Evolutionary conservation across 1,140 invertebrate species (phyloP).

Genomic region (Ooceraea biroi): DNA sequence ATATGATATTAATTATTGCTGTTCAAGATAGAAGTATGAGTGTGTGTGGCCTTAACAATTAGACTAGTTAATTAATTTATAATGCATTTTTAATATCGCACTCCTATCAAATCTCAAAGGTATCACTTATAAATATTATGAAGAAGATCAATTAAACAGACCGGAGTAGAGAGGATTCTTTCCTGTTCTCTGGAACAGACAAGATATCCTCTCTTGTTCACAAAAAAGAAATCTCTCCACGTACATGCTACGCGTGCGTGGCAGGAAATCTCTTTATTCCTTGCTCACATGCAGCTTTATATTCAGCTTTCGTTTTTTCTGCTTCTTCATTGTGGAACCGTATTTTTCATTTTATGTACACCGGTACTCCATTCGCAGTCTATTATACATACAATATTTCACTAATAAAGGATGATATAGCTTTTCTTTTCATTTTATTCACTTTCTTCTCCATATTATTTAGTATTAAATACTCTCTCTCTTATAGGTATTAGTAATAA

Average conservation of each 20-base stretch:
- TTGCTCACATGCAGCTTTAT: constrained; percentile 23
- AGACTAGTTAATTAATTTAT: constrained; percentile 46
- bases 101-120: constrained; percentile 36
- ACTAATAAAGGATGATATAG: constrained; percentile 1
- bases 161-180: constrained; percentile 13
- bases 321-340: not conserved
- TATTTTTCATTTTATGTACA: not conserved
- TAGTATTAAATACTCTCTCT: too few species aligned
- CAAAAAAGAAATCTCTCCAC: constrained; percentile 16
- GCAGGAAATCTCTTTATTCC: constrained; percentile 41
- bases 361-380: not conserved
- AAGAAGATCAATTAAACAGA: constrained; percentile 53
- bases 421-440: not conserved
- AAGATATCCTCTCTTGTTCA: not conserved
- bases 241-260: not conserved
- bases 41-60: constrained; percentile 45
- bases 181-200: not conserved
- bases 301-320: constrained; percentile 2
- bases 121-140: constrained; percentile 33
- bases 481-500: too few species aligned
- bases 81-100: constrained; percentile 17
- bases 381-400: not conserved
- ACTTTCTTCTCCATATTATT: not conserved
- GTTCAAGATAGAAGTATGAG: constrained; percentile 7
- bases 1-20: not conserved